Conservation (phyloP, 2,888 invertebrate species). For the Psylliodes chrysocephalus region DNA sequence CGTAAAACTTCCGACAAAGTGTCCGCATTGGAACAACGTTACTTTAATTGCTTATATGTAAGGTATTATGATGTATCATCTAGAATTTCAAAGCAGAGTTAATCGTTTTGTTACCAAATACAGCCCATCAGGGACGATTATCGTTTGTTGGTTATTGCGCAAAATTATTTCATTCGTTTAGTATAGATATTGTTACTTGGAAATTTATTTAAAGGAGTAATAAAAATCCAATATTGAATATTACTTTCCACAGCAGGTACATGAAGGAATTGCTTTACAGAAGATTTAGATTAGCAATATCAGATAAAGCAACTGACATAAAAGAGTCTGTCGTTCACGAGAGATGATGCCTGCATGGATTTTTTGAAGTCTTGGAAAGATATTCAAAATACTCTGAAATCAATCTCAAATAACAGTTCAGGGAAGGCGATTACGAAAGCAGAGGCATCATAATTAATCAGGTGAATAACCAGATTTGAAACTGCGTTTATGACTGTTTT, state of each 20-base stretch:
- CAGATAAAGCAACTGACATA: no score
- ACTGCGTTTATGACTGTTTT: no score
- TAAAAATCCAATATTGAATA: slow-evolving; percentile 27
- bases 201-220: slow-evolving; percentile 31
- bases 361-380: no score
- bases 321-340: no score
- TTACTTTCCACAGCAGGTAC: background rate
- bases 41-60: slow-evolving; percentile 55
- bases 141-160: slow-evolving; percentile 42
- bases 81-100: slow-evolving; percentile 56
- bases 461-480: no score
- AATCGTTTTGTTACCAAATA: slow-evolving; percentile 50
- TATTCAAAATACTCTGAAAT: no score
- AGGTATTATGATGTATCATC: slow-evolving; percentile 56
- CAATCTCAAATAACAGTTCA: no score
- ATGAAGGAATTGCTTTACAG: no score
- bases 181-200: slow-evolving; percentile 38
- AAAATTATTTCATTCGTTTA: slow-evolving; percentile 45
- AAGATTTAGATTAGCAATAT: no score
- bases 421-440: no score
- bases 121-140: slow-evolving; percentile 42
- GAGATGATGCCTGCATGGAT: no score
- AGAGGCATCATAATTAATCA: no score
- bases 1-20: slow-evolving; percentile 54
- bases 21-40: slow-evolving; percentile 50